These are phyloP conservation scores for Galeopsomyia nigrocyanea DNA, from an alignment of 2,888 invertebrate species.

Conservation along the genomic window DNA sequence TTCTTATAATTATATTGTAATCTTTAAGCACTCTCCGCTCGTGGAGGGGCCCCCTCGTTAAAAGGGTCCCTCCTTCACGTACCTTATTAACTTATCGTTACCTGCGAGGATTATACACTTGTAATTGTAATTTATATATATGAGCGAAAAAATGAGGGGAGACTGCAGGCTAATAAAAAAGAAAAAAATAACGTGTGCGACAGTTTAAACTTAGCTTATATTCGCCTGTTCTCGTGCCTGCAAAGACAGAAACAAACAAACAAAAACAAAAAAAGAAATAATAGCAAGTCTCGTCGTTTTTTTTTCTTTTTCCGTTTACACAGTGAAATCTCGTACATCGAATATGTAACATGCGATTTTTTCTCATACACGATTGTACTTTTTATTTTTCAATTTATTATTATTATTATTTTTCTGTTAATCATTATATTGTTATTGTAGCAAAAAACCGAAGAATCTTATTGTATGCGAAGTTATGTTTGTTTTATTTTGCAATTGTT, in stretches of 20 bases:
- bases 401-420: too few species aligned
- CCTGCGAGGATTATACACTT: slow-evolving; percentile 43
- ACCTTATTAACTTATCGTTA: slow-evolving; percentile 47
- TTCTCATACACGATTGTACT: too few species aligned
- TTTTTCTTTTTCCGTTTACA: too few species aligned
- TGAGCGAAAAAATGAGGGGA: slow-evolving; percentile 28
- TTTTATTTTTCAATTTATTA: too few species aligned
- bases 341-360: too few species aligned
- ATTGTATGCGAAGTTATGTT: too few species aligned
- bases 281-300: slow-evolving; percentile 19
- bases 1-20: slow-evolving; percentile 16
- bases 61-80: slow-evolving; percentile 34
- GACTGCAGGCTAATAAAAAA: slow-evolving; percentile 42
- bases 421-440: too few species aligned
- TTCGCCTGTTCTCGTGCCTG: slow-evolving; percentile 37
- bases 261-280: slow-evolving; percentile 17
- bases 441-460: too few species aligned
- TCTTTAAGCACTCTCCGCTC: slow-evolving; percentile 42
- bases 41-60: slow-evolving; percentile 32
- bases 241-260: slow-evolving; percentile 13
- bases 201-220: slow-evolving; percentile 26
- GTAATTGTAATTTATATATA: slow-evolving; percentile 45
- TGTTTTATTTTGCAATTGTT: too few species aligned
- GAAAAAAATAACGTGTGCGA: slow-evolving; percentile 36
- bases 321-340: too few species aligned